A percentile compares a stretch with the other conserved stretches of the same genome.
These are phyloP conservation scores for Kryptopterus vitreolus DNA, from an alignment of 2,797 vertebrate species.

Conservation along the genomic window DNA sequence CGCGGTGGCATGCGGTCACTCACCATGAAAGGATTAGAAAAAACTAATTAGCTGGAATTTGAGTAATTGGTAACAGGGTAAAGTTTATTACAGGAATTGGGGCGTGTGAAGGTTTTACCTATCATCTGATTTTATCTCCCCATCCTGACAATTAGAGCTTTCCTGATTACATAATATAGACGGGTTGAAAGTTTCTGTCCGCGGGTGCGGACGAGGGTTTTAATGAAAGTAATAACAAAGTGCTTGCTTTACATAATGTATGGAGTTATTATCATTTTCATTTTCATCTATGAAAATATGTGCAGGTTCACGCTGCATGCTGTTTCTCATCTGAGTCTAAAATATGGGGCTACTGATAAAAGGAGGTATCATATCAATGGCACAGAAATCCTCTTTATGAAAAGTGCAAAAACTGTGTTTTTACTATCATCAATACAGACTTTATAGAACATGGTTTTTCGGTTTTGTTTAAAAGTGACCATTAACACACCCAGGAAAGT, in stretches of 20 bases:
- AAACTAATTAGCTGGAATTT: constrained; percentile 88
- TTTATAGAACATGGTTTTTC: too few species aligned
- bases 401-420: too few species aligned
- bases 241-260: not conserved
- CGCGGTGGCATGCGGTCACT: constrained; percentile 82
- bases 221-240: constrained; percentile 16
- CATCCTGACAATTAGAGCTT: constrained; percentile 5
- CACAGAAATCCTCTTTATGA: too few species aligned
- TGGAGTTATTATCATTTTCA: not conserved
- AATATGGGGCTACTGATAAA: not conserved
- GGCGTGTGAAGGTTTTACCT: constrained; percentile 38
- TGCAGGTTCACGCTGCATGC: not conserved
- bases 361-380: too few species aligned
- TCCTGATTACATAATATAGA: not conserved
- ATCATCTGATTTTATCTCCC: constrained; percentile 12
- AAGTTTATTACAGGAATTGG: constrained; percentile 68
- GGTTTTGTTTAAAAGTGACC: too few species aligned
- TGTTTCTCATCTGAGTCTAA: not conserved
- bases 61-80: constrained; percentile 81
- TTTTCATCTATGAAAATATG: not conserved
- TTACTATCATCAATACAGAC: too few species aligned
- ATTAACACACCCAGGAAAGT: too few species aligned
- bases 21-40: constrained; percentile 86
- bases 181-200: not conserved
- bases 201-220: not conserved